A percentile compares a stretch with the other conserved stretches of the same genome.
phyloP scores from a whole-genome alignment of 2,113 vertebrate species.

The Deroptyus accipitrinus region DNA sequence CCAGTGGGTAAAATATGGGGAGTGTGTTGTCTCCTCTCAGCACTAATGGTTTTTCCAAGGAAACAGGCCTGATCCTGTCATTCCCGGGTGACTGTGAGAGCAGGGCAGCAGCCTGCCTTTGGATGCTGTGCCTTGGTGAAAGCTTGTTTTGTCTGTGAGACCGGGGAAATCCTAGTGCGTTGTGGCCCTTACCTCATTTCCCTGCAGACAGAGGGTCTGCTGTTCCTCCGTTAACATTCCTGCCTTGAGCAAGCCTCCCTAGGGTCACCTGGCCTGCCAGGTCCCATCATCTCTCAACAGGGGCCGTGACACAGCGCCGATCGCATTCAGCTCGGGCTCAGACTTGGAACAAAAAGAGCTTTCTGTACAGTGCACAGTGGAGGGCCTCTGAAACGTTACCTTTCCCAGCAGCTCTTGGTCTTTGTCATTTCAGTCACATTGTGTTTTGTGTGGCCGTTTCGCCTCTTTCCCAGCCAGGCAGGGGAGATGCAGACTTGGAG shows the following conservation, averaged over 20 bases:
- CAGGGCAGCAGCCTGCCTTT: not conserved
- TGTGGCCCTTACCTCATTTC: constrained; percentile 53
- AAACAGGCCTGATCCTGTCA: constrained; percentile 6
- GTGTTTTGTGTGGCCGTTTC: constrained; percentile 57
- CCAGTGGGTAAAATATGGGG: not conserved
- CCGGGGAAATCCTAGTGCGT: constrained; percentile 69
- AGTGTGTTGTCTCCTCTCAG: not conserved
- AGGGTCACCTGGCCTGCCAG: constrained; percentile 66
- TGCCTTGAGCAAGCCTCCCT: constrained; percentile 62
- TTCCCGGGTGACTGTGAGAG: not conserved
- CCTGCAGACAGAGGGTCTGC: constrained; percentile 72
- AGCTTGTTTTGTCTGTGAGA: constrained; percentile 40
- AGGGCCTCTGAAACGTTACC: constrained; percentile 75
- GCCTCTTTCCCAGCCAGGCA: constrained; percentile 73
- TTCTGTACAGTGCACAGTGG: not conserved
- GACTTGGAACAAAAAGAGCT: constrained; percentile 63
- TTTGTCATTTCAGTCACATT: constrained; percentile 69
- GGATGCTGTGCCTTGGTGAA: not conserved
- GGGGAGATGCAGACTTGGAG: constrained; percentile 31
- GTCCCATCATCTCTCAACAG: constrained; percentile 64
- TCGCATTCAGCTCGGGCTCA: constrained; percentile 10
- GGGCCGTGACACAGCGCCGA: constrained; percentile 62
- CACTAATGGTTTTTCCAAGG: constrained; percentile 3
- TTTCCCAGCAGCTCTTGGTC: constrained; percentile 27
- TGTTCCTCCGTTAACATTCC: constrained; percentile 75